Percentiles rank a stretch among this genome's conserved stretches.
Conservation (phyloP, 2,888 invertebrate species). For the Reticulitermes lucifugus region DNA sequence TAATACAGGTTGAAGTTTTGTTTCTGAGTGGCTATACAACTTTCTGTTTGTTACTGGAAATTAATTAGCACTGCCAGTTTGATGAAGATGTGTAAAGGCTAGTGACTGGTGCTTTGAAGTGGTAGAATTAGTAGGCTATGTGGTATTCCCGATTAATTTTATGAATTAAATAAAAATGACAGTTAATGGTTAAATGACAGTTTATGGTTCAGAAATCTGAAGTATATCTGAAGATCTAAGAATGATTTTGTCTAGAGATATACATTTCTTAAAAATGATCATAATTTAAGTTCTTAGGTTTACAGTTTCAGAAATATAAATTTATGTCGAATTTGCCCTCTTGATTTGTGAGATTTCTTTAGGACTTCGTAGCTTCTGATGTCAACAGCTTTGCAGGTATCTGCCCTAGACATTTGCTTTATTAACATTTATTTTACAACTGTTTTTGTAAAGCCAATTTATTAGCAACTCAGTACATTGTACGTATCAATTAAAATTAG, state of each 20-base stretch:
- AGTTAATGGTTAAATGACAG: not conserved
- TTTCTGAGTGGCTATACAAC: too few species aligned
- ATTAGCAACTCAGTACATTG: too few species aligned
- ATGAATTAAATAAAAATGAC: not conserved
- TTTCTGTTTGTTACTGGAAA: not conserved
- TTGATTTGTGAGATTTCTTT: too few species aligned
- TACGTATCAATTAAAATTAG: too few species aligned
- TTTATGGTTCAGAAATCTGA: not conserved
- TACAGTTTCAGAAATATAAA: too few species aligned
- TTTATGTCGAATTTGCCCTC: too few species aligned
- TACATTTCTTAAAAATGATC: not conserved
- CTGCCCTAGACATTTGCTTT: too few species aligned
- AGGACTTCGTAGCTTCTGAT: too few species aligned
- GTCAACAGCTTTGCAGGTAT: too few species aligned
- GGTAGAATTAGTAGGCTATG: not conserved
- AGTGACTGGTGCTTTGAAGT: not conserved
- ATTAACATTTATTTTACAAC: too few species aligned
- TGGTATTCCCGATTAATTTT: not conserved
- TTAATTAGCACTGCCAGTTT: conserved; percentile 18
- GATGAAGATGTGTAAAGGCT: conserved; percentile 10
- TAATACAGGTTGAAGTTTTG: too few species aligned
- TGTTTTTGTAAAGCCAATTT: too few species aligned
- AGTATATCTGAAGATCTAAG: not conserved
- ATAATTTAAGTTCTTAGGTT: not conserved
- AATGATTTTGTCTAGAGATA: not conserved